Evolutionary conservation across 2,888 invertebrate genomes (phyloP).

Genomic region (Hydropsyche betteni): DNA sequence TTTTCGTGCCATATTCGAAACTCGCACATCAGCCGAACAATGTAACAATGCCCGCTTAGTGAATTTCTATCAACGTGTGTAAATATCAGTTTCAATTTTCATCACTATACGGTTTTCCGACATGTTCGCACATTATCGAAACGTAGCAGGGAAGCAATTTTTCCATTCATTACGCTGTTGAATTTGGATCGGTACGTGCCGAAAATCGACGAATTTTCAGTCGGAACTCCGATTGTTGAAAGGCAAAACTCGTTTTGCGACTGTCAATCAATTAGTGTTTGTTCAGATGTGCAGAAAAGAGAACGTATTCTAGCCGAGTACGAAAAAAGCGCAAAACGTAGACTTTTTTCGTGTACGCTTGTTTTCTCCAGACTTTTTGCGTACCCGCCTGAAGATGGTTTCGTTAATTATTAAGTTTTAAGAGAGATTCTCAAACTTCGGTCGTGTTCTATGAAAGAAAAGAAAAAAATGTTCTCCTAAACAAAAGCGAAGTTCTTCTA

Average conservation of each 20-base stretch:
- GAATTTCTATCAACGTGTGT: too few relatives aligned
- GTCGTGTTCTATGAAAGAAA: background rate
- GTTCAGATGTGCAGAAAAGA: background rate
- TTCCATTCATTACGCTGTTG: background rate
- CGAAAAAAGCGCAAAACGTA: background rate
- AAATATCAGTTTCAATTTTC: too few relatives aligned
- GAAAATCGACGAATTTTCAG: background rate
- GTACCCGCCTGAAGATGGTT: background rate
- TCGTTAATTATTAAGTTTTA: constrained; percentile 16
- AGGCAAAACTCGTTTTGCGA: constrained; percentile 20
- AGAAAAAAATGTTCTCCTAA: background rate
- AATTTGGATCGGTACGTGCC: background rate
- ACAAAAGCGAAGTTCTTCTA: background rate
- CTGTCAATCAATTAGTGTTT: constrained; percentile 26
- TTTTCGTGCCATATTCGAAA: too few relatives aligned
- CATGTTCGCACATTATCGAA: too few relatives aligned
- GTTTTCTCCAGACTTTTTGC: background rate
- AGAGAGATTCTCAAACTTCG: constrained; percentile 2
- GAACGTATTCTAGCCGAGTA: background rate
- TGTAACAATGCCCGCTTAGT: too few relatives aligned
- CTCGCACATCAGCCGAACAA: too few relatives aligned
- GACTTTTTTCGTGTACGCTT: background rate
- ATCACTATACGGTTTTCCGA: too few relatives aligned
- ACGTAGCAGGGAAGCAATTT: too few relatives aligned
- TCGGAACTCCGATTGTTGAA: background rate